Base-by-base conservation (phyloP, 2,888 invertebrate species). In the Syrista parreyssii region DNA sequence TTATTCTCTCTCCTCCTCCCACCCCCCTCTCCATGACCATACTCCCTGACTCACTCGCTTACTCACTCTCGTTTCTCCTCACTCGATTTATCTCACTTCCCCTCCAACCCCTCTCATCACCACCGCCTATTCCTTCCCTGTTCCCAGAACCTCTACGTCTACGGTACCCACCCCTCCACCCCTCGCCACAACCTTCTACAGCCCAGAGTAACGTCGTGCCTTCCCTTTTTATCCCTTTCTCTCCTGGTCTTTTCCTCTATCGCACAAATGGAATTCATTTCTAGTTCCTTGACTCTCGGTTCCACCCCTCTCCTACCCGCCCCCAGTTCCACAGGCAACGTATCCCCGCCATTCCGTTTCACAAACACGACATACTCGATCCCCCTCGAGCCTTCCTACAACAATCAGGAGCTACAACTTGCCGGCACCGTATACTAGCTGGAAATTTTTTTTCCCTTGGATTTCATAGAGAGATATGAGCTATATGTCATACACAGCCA, bases 101-200 rank as follows among this genome's bases (percentile, higher is more conserved):
- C 4, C 73, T 32, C 11, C 32, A 35, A 32, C 36, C 36, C 15
- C 40, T 15, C 40, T 40, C 15, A 4, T 15, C 40, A 6, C 4
- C 15, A 15, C 6, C 40, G 15, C 15, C 40, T 40, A 40, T 40
- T 40, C 40, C 36, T 36, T 36, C 36, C 36, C 36, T 12, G 12
- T 36, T 36, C 36, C 1, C 15, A 40, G 40, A 40, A 40, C 40
- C 40, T 40, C 15, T 0, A 15, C 15, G 40, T 40, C 31, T 15
- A 31, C n/a, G 32, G n/a, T n/a, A n/a, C 6, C 55, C 11, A 30
- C 55, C 32, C n/a, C 4, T n/a, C 69, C 69, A 1, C 88, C 90
- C 89, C 86, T 89, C 79, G 82, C 83, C n/a, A n/a, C n/a, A n/a
- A n/a, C 85, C 89, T 91, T 91, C 91, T 92, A 92, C 92, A 92